Evolutionary conservation across 2,113 vertebrate genomes (phyloP), one percentile per base, ranked within the genome.

Genomic region (Sturnira hondurensis): DNA sequence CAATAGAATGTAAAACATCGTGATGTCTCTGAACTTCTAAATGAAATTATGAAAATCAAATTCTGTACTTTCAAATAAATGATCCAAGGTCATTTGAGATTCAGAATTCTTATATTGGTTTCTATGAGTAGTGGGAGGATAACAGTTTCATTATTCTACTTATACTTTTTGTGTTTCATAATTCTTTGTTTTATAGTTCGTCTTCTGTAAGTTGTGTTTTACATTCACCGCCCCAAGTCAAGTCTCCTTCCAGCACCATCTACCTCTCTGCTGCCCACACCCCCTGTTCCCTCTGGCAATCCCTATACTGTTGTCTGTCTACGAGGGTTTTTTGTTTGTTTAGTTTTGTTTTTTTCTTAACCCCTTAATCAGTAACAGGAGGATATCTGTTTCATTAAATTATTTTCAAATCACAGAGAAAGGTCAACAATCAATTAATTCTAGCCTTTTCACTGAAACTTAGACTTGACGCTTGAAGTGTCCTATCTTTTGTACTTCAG

Each of bases 41-140:
- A 83, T 95, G 41, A 93, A 92, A 70, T 71, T 89, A 47, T 88
- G 80, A 86, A 95, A 96, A 71, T 33, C 1, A 87, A 67, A 93
- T 73, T 86, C 76, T 56, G 16, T 73, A 10, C 19, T 54, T 77
- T 96, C 70, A 96, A 85, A 61, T 87, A 80, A 96, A 86, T 96
- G 95, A 94, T 3, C 15, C 36, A 88, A 36, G 0, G 84, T 93
- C 11, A 28, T 87, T 77, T 91, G 58, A 88, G 65, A 89, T 77
- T 85, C 76, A 85, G 56, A 78, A 74, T 47, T 80, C 33, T 70
- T 45, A 50, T 77, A 68, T 45, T 81, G 67, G 5, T 61, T 91
- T 81, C 47, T 94, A 50, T 93, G 22, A 90, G 11, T 81, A 58
- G 13, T 56, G 2, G 68, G 5, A 36, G 1, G 9, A 41, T 43